Evolutionary conservation across 2,888 invertebrate genomes (phyloP), one percentile per base, ranked within the genome.

Genomic region (Drosophila macrospina): DNA sequence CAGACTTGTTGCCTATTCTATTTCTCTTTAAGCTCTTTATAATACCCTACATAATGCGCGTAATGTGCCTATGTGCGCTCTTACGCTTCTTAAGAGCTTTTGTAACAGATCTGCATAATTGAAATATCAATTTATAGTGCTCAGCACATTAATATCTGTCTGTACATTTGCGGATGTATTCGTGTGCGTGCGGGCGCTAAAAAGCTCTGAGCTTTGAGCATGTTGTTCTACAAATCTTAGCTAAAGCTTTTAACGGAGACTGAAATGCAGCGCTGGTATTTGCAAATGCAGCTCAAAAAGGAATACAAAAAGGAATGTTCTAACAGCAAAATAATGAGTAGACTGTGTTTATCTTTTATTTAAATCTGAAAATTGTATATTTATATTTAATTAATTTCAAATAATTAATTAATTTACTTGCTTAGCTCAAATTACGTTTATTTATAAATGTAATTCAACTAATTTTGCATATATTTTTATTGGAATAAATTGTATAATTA

Each of bases 1-100:
- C 62, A 64, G 78, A 67, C 74, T 78, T 56, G 63, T 52, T 65
- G 45, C 60, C 61, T 52, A 73, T 73, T 62, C 64, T 74, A 61
- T 77, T 77, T 60, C 66, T 72, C 37, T 34, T 39, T 20, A 42
- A 68, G 66, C 65, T 67, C 61, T 74, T 67, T 55, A 64, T 50
- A 57, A 74, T 76, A 74, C 77, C 6, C 77, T 76, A 32, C 26
- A 15, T 16, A 50, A 47, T 57, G 15, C 37, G 34, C 28, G 26
- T 71, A 56, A 55, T 71, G 54, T 36, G 54, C 28, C 47, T 66
- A 45, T 36, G 44, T 26, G 15, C 42, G 54, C 36, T 44, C 13
- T 28, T 75, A 24, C 8, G 48, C 39, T 73, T n/a, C 4, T 11
- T 0, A 32, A 39, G 0, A 2, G 7, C 8, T 11, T 48, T 41